A percentile compares a stretch with the other conserved stretches of the same genome.
phyloP scores from a whole-genome alignment of 2,888 invertebrate species.

The Anthoptus insignis region DNA sequence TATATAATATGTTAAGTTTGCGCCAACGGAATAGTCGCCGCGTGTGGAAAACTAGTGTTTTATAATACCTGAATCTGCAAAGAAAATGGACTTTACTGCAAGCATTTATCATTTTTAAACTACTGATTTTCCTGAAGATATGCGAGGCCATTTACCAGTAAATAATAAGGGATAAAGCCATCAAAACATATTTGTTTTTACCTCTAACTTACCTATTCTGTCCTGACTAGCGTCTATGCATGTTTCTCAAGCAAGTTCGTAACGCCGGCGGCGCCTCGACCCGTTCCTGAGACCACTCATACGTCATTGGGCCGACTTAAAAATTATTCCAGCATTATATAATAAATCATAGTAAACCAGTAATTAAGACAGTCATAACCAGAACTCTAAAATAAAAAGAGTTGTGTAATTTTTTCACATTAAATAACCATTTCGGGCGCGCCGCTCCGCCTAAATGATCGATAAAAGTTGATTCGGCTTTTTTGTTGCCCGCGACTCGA shows the following conservation, averaged over 20 bases:
- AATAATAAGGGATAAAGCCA: too few species aligned
- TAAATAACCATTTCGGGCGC: constrained; percentile 79
- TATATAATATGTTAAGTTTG: too few species aligned
- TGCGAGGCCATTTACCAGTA: too few species aligned
- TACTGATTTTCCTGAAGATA: too few species aligned
- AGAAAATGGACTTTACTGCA: too few species aligned
- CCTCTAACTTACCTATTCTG: not conserved
- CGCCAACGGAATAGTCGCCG: too few species aligned
- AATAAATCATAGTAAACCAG: constrained; percentile 86
- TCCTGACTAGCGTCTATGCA: not conserved
- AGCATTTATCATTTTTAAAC: too few species aligned
- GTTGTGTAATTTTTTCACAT: constrained; percentile 83
- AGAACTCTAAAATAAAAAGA: constrained; percentile 79
- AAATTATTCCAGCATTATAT: constrained; percentile 82
- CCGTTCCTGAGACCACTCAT: constrained; percentile 77
- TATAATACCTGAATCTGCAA: too few species aligned
- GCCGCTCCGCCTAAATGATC: constrained; percentile 69
- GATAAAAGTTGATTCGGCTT: constrained; percentile 59
- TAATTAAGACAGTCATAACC: constrained; percentile 86
- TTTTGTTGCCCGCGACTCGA: constrained; percentile 57
- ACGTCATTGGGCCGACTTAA: constrained; percentile 80
- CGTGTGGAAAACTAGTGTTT: too few species aligned
- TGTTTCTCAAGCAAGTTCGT: constrained; percentile 53
- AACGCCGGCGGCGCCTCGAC: constrained; percentile 79
- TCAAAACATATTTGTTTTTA: too few species aligned